These are phyloP conservation scores for Laothoe populi DNA, from an alignment of 2,888 invertebrate species.

Conservation along the genomic window DNA sequence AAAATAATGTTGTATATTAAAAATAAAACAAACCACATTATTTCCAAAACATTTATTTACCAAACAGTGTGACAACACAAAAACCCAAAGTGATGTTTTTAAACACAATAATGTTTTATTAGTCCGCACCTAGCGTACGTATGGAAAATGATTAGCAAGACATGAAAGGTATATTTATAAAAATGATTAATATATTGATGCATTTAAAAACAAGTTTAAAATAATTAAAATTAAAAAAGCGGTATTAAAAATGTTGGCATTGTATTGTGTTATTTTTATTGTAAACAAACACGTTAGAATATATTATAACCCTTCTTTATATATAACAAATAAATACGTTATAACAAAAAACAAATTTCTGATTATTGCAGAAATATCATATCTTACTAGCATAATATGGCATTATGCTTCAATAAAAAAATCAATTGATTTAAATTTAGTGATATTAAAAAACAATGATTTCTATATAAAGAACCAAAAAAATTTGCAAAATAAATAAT, in stretches of 20 bases:
- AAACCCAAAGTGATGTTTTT: slow-evolving; percentile 46
- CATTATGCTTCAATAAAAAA: no score
- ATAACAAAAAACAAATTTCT: neutral
- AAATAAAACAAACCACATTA: slow-evolving; percentile 38
- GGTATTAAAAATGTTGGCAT: neutral
- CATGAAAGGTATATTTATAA: neutral
- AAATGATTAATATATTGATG: neutral
- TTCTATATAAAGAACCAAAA: no score
- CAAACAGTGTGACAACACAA: slow-evolving; percentile 50
- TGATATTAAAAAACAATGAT: no score
- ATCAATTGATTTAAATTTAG: no score
- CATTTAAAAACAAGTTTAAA: neutral
- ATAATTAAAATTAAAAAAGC: neutral
- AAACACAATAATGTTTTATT: neutral
- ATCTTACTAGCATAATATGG: neutral
- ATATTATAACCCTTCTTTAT: no score
- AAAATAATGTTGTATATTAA: neutral
- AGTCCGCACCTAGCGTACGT: neutral
- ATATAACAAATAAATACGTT: neutral
- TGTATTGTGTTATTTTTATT: no score
- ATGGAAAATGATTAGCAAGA: neutral
- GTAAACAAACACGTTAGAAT: no score
- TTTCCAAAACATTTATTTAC: slow-evolving; percentile 53
- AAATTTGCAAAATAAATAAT: neutral
- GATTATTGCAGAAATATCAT: neutral